Percentiles rank a stretch among this genome's conserved stretches.
These are phyloP conservation scores for Fregetta grallaria DNA, from an alignment of 2,113 vertebrate species.

Conservation along the genomic window DNA sequence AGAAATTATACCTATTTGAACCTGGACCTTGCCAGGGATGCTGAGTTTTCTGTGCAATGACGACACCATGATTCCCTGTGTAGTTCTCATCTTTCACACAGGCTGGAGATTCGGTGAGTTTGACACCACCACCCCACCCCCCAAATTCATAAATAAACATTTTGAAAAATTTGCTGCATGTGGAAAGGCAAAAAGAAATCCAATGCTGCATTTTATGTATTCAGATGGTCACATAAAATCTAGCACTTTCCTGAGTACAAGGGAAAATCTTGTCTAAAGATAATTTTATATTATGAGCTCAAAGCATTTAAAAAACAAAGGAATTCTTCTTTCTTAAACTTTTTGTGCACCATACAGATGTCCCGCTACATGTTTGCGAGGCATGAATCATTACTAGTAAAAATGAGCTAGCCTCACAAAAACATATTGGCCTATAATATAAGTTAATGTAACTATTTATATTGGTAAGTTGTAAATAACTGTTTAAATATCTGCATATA, in stretches of 20 bases:
- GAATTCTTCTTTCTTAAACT: not conserved
- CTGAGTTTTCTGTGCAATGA: not conserved
- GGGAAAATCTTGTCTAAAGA: not conserved
- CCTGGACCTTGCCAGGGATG: not conserved
- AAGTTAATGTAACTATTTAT: not conserved
- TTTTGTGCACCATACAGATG: not conserved
- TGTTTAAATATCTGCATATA: not conserved
- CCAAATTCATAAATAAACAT: not conserved
- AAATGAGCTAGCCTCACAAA: not conserved
- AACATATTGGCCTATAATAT: not conserved
- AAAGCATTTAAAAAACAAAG: not conserved
- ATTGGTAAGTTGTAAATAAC: not conserved
- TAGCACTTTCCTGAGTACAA: not conserved
- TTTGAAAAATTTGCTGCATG: not conserved
- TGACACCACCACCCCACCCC: not conserved
- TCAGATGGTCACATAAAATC: not conserved
- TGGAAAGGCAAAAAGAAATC: not conserved
- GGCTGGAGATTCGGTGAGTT: not conserved
- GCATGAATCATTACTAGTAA: not conserved
- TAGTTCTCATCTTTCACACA: not conserved
- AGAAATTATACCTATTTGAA: not conserved
- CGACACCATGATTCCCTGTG: fast-evolving
- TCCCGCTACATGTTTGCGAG: not conserved
- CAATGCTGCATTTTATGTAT: not conserved
- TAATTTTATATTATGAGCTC: not conserved